Percentiles rank a stretch among this genome's conserved stretches.
Conservation (phyloP, 2,888 invertebrate genomes). For the Drosophila formosana region DNA sequence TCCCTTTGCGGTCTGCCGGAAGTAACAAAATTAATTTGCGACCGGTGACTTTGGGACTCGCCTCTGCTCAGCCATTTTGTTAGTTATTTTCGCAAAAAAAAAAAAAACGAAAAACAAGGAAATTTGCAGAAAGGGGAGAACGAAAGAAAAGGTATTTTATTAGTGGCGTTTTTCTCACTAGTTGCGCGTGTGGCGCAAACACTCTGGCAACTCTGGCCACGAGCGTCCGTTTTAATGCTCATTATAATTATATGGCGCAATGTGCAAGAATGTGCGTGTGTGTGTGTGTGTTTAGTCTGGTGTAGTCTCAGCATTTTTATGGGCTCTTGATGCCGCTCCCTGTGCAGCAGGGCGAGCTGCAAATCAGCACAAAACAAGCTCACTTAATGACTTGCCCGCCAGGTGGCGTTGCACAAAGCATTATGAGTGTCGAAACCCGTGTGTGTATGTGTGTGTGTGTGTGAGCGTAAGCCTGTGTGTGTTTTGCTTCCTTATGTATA, state of each 20-base stretch:
- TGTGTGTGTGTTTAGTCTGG: conserved; percentile 23
- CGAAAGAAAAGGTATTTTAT: conserved; percentile 22
- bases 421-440: conserved; percentile 33
- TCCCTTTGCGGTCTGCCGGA: conserved; percentile 35
- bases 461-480: background rate
- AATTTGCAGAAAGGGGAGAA: background rate
- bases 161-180: conserved; percentile 44
- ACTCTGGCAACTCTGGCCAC: conserved; percentile 54
- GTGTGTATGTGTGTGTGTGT: background rate
- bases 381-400: conserved; percentile 74
- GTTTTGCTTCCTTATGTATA: conserved; percentile 42
- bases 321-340: conserved; percentile 51
- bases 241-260: conserved; percentile 57
- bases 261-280: conserved; percentile 23
- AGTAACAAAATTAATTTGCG: conserved; percentile 46
- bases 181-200: conserved; percentile 50
- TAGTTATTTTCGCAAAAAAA: conserved; percentile 17
- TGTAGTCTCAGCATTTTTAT: conserved; percentile 61
- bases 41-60: conserved; percentile 27
- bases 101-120: background rate
- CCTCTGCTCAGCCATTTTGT: conserved; percentile 38
- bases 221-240: conserved; percentile 68
- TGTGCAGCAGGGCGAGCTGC: conserved; percentile 29
- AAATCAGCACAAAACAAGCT: conserved; percentile 73
- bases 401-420: conserved; percentile 57